Percentiles rank a stretch among this genome's conserved stretches.
Evolutionary conservation across 2,113 vertebrate genomes (phyloP).

Genomic region (Cheilinus undulatus): DNA sequence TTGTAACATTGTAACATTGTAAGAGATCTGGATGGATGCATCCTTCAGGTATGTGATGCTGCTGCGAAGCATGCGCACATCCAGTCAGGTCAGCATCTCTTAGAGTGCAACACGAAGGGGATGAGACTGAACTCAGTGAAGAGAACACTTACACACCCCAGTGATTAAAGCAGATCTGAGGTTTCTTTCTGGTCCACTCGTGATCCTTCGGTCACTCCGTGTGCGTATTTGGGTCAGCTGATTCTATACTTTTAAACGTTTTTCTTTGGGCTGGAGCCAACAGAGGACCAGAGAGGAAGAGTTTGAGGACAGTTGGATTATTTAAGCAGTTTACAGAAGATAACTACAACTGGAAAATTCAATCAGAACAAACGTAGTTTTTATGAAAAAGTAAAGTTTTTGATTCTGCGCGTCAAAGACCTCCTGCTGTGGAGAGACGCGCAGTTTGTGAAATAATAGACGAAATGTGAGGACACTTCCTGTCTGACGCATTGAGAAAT

Average conservation of each 20-base stretch:
- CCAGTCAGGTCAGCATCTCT: constrained; percentile 24
- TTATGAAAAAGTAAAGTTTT: neutral
- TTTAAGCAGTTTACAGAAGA: too few species aligned
- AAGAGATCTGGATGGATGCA: too few species aligned
- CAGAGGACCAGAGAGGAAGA: neutral
- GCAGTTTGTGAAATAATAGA: constrained; percentile 9
- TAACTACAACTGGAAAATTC: too few species aligned
- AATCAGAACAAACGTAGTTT: neutral
- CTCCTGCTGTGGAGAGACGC: constrained; percentile 4
- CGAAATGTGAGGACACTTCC: constrained; percentile 1
- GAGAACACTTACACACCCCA: neutral
- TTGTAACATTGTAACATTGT: too few species aligned
- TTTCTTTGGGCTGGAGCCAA: constrained; percentile 1
- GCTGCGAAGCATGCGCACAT: constrained; percentile 54
- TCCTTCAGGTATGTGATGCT: neutral
- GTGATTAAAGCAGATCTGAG: neutral
- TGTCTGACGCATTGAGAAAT: neutral
- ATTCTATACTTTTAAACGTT: neutral
- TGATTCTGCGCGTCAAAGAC: neutral
- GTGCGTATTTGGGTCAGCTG: neutral
- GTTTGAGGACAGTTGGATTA: constrained; percentile 6
- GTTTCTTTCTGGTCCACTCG: too few species aligned
- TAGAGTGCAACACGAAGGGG: constrained; percentile 17
- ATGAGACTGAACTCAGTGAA: constrained; percentile 35
- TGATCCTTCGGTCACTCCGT: neutral